Base-by-base conservation (phyloP, 1,140 invertebrate species). In the Zaprionus inermis region DNA sequence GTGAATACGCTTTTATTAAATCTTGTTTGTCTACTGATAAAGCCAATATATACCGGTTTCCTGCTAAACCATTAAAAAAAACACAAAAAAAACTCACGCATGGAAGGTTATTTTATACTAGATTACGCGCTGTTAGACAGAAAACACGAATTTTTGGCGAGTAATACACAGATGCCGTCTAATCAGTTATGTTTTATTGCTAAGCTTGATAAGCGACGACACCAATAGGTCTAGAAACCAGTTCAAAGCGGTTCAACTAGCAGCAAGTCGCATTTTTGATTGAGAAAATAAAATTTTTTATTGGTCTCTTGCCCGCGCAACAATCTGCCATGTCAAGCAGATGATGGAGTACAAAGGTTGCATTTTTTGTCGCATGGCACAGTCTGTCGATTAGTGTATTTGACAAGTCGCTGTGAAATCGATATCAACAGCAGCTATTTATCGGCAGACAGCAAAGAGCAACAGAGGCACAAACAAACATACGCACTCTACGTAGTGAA, bases 151-250 rank as follows among this genome's bases (percentile, higher is more conserved):
- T 64, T 59, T 52, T 75, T 44, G 12, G 60, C 57, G 16, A 46
- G 5, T 38, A 41, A 70, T 64, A n/a, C 10, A 32, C 22, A 38
- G 44, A 46, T 46, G 18, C 20, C 44, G 20, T 22, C 11, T 65
- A 76, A 85, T 81, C 82, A 69, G 70, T 54, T 71, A 61, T 61
- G 72, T 56, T 76, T 71, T 51, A 88, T 69, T 70, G 72, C 63
- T 72, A 61, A 73, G 70, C 54, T 70, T 74, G 82, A 86, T 86
- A 86, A 86, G 79, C 44, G 63, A 22, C 28, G 54, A 65, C 72
- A 75, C 64, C 46, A 69, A 73, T 56, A 61, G 54, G 60, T 60
- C 67, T 12, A 16, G 28, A 79, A 79, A 77, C 82, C 55, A 66
- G 82, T 83, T 74, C 11, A 3, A 79, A 44, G 49, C 65, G 65